These are phyloP conservation scores for Pyrrhia umbra DNA, from an alignment of 2,888 invertebrate species.

Conservation along the genomic window DNA sequence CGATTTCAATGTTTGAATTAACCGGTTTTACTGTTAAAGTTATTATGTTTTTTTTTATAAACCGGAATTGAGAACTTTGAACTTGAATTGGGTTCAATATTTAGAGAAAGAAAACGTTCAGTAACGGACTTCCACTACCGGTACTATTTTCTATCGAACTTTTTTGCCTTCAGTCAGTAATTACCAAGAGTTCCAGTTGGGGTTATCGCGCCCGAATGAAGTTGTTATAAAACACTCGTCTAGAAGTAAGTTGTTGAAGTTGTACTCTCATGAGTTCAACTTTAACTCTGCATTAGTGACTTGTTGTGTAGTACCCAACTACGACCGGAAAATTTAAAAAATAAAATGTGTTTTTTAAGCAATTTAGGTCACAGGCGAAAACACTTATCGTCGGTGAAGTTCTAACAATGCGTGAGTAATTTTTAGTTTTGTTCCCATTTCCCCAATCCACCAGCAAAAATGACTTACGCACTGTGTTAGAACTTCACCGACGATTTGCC, in stretches of 20 bases:
- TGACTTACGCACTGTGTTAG: no score
- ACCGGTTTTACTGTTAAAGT: conserved; percentile 62
- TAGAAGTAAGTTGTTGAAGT: neutral
- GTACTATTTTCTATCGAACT: conserved; percentile 5
- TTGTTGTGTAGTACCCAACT: no score
- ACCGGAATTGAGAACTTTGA: conserved; percentile 56
- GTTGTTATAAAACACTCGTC: conserved; percentile 6
- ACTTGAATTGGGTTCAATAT: conserved; percentile 44
- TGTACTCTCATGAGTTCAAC: neutral
- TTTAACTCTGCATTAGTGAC: no score
- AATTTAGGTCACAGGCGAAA: neutral
- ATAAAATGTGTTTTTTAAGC: neutral
- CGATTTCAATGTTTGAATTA: conserved; percentile 34
- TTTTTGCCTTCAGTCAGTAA: neutral
- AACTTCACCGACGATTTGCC: no score
- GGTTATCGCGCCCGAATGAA: neutral
- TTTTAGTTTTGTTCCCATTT: no score
- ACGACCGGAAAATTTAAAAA: no score
- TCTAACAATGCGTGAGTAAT: no score
- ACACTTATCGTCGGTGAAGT: no score
- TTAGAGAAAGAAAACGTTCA: conserved; percentile 9
- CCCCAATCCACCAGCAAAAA: no score
- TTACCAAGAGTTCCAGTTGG: conserved; percentile 2
- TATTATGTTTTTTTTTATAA: conserved; percentile 39
- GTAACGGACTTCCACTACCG: conserved; percentile 21